Base-by-base conservation (phyloP, 2,797 vertebrate species). In the Salarias fasciatus region DNA sequence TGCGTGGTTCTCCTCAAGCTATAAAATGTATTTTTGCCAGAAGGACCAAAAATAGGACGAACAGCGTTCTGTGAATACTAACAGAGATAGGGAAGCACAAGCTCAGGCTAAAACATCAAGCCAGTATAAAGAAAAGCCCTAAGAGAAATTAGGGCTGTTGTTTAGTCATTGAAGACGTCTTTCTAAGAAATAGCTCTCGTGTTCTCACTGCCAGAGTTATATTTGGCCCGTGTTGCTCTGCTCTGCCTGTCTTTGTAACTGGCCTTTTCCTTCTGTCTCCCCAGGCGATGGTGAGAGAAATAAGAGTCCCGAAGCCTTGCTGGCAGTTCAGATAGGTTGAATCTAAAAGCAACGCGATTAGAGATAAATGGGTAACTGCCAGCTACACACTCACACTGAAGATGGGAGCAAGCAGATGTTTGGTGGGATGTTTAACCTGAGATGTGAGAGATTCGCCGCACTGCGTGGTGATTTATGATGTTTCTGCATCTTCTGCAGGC, bases 181-280 rank as follows among this genome's bases (percentile, higher is more conserved):
- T 49, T 80, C 55, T 35, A 77, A 79, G 60, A 80, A 79, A 72
- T 2, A 24, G 18, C 18, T 24, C 24, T 24, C 3, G 18, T 45
- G 54, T 47, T 54, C 42, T 61, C 36, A 30, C 50, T 71, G 36
- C 49, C 12, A 37, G 62, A 69, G 77, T 71, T 84, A 83, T 86
- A 82, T 85, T 85, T 87, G 74, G 63, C 44, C 44, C 42, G 15
- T 48, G 59, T 38, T 61, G 45, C 63, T 59, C 40, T 48, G 61
- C 57, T 45, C 43, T 63, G 55, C 51, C 43, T 65, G 63, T 53
- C 41, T 50, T 63, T 63, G 37, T 48, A 42, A 47, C 60, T 41
- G 56, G 18, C 15, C 49, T 50, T 72, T 66, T 53, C 46, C 46
- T 47, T 28, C 44, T 56, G 6, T 31, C 29, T 63, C 8, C 46